Base-by-base conservation (phyloP, 2,888 invertebrate genomes). In the Tuta absoluta region DNA sequence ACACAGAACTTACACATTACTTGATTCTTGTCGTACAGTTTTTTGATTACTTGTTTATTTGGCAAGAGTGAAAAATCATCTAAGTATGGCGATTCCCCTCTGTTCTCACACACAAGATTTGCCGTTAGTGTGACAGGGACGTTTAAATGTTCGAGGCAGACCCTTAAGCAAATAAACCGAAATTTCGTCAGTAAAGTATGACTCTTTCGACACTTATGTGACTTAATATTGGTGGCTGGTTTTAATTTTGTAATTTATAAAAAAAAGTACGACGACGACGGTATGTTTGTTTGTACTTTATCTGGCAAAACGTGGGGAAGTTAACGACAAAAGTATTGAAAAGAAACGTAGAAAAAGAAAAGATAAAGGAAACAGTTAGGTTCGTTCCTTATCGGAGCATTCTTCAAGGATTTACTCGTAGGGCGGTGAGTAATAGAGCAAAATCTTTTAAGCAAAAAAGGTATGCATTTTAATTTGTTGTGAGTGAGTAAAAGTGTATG, bases 261-360 rank as follows among this genome's bases (percentile, higher is more conserved):
- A 33, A 8, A 33, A 8, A 10, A 28, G 3, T 45, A 17, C n/a
- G n/a, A 45, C 0, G 12, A 14, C 14, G 48, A 19, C 49, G 21
- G 49, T 12, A 49, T 14, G 24, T 24, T n/a, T 53, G 7, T 53
- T 53, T 53, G 21, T 23, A n/a, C n/a, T 5, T 57, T 57, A 73
- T 70, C 78, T 76, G 63, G 67, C 69, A 68, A 69, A 85, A 41
- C 82, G 86, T 86, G 85, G 78, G 85, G 84, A 81, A 75, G 68
- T 71, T 73, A 71, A 78, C 78, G 74, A 72, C 67, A 63, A 72
- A 76, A 67, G 80, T 76, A 85, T 82, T 82, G 80, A 70, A 79
- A 72, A 64, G 77, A 75, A 77, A 70, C 71, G 67, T 70, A 67
- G 76, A 69, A 71, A 76, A 72, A 73, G 72, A 38, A 53, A 68